Percentiles rank a stretch among this genome's conserved stretches.
Evolutionary conservation across 1,140 invertebrate genomes (phyloP).

Genomic region (Mya arenaria): DNA sequence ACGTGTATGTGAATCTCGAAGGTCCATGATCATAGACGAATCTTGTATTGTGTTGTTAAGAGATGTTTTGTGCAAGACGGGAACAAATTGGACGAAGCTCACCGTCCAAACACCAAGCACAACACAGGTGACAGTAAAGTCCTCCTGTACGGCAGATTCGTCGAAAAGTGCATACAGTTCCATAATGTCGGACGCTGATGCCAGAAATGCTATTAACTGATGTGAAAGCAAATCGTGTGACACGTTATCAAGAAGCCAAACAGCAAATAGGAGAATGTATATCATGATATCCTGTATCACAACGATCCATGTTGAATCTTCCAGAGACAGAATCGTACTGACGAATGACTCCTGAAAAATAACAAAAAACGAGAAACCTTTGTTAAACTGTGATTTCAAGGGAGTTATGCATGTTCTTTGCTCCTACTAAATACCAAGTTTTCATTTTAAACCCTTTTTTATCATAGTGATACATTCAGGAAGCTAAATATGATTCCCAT

Average conservation of each 20-base stretch:
- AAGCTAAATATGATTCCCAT: too few species aligned
- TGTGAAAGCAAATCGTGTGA: conserved; percentile 94
- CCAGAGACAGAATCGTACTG: conserved; percentile 57
- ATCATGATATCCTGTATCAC: conserved; percentile 91
- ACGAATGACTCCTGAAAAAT: too few species aligned
- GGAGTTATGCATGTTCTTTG: too few species aligned
- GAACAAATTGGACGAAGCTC: conserved; percentile 88
- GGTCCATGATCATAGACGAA: not conserved
- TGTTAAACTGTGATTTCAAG: too few species aligned
- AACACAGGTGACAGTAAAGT: conserved; percentile 57
- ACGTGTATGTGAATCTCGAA: not conserved
- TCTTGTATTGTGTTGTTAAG: not conserved
- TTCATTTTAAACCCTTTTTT: too few species aligned
- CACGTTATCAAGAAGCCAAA: conserved; percentile 93
- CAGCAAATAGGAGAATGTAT: conserved; percentile 91
- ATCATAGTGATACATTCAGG: too few species aligned
- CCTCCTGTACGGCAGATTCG: conserved; percentile 63
- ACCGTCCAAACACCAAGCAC: conserved; percentile 84
- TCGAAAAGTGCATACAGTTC: conserved; percentile 96
- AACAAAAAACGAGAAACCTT: too few species aligned
- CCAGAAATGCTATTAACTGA: conserved; percentile 88
- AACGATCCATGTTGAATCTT: conserved; percentile 86
- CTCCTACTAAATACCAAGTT: too few species aligned
- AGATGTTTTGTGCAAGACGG: conserved; percentile 64
- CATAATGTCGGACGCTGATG: conserved; percentile 95